These are phyloP conservation scores for Phyllotis vaccarum DNA, from an alignment of 2,797 vertebrate species.

Conservation along the genomic window DNA sequence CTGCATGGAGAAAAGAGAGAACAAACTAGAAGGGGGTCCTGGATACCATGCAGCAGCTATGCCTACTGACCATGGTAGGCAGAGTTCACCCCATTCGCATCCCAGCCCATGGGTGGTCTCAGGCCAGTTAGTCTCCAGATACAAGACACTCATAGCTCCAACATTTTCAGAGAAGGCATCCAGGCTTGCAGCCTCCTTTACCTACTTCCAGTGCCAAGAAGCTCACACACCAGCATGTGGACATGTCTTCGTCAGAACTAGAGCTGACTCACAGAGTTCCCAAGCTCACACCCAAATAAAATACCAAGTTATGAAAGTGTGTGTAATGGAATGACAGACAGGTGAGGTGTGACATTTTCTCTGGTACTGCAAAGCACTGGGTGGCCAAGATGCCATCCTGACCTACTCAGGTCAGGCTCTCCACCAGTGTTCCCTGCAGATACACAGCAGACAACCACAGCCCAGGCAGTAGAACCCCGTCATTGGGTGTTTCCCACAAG, in stretches of 20 bases:
- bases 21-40: background rate
- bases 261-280: slow-evolving; percentile 1
- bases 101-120: background rate
- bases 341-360: background rate
- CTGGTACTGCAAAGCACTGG: background rate
- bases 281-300: background rate
- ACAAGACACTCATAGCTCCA: background rate
- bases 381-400: slow-evolving; percentile 11
- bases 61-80: background rate
- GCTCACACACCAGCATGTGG: background rate
- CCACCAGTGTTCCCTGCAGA: background rate
- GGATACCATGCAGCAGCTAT: background rate
- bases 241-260: background rate
- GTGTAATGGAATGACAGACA: slow-evolving; percentile 1
- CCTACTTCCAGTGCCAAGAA: background rate
- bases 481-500: background rate
- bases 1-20: slow-evolving; percentile 61
- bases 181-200: background rate
- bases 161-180: background rate
- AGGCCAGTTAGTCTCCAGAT: background rate
- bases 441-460: background rate
- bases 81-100: background rate
- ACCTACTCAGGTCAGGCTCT: background rate
- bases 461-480: background rate
- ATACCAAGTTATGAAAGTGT: slow-evolving; percentile 11